Conservation (phyloP, 1,140 invertebrate genomes). For the Thaumetopoea pityocampa region DNA sequence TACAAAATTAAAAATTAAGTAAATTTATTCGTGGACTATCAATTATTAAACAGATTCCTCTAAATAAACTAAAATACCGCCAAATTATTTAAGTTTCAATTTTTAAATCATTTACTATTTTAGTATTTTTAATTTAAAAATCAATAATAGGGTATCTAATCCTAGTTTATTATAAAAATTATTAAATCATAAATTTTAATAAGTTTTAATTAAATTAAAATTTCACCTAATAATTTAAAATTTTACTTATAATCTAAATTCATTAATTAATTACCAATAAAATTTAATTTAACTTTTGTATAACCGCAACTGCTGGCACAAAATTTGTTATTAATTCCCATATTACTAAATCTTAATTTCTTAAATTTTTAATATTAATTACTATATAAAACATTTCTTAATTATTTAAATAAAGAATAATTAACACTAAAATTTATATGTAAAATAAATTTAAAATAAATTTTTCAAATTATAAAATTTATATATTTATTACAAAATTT, state of each 20-base stretch:
- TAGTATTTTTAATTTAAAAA: conserved; percentile 58
- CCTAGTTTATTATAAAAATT: conserved; percentile 75
- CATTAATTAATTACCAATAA: conserved; percentile 37
- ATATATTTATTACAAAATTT: conserved; percentile 25
- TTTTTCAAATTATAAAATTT: conserved; percentile 49
- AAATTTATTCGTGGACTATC: conserved; percentile 76
- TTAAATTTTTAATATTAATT: conserved; percentile 61
- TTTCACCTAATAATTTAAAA: conserved; percentile 42
- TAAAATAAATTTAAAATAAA: conserved; percentile 56
- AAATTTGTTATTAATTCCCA: conserved; percentile 61
- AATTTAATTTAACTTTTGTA: conserved; percentile 52
- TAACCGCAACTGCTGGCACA: conserved; percentile 78
- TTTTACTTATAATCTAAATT: conserved; percentile 48
- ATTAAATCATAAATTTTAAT: conserved; percentile 33
- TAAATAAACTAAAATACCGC: conserved; percentile 77
- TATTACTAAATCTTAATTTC: conserved; percentile 63
- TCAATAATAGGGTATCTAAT: conserved; percentile 82
- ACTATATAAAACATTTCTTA: conserved; percentile 34
- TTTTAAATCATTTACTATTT: conserved; percentile 73
- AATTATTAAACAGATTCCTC: conserved; percentile 78
- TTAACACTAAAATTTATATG: conserved; percentile 59
- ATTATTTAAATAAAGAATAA: conserved; percentile 41
- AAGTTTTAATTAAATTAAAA: conserved; percentile 50
- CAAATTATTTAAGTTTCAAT: conserved; percentile 77
- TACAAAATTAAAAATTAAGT: conserved; percentile 75